Percentiles rank a stretch among this genome's conserved stretches.
phyloP scores from a whole-genome alignment of 2,888 invertebrate genomes.

The Cybosia mesomella region DNA sequence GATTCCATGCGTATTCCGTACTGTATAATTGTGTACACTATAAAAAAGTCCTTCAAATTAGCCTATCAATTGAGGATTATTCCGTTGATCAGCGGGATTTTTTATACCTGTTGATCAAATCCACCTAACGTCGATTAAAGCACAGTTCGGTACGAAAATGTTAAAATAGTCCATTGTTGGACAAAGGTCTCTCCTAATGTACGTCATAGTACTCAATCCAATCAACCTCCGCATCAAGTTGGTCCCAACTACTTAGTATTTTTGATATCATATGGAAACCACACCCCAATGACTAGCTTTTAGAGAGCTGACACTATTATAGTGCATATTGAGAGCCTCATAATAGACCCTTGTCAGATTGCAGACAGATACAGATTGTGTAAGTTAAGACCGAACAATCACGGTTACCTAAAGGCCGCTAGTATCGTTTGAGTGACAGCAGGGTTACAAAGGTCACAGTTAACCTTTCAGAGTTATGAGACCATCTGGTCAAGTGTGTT shows the following conservation, averaged over 20 bases:
- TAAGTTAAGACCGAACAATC: conserved; percentile 27
- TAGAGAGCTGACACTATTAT: conserved; percentile 10
- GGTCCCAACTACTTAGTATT: neutral
- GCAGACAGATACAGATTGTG: conserved; percentile 31
- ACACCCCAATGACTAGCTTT: conserved; percentile 1
- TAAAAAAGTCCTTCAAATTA: too few species aligned
- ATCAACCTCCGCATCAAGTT: neutral
- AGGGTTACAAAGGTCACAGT: conserved; percentile 34
- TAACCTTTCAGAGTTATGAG: conserved; percentile 17
- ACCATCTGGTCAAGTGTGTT: conserved; percentile 18
- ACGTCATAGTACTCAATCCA: neutral
- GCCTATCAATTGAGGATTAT: too few species aligned
- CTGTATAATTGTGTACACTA: too few species aligned
- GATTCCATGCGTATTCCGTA: too few species aligned
- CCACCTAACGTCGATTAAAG: too few species aligned
- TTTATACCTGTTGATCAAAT: too few species aligned
- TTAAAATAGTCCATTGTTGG: too few species aligned
- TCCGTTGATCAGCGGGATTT: too few species aligned
- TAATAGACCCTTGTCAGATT: conserved; percentile 21
- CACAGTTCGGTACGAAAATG: too few species aligned
- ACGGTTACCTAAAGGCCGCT: conserved; percentile 39
- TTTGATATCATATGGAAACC: neutral
- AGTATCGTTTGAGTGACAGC: conserved; percentile 29
- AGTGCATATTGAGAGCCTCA: conserved; percentile 9
- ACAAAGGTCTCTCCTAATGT: neutral